A percentile compares a stretch with the other conserved stretches of the same genome.
phyloP scores from a whole-genome alignment of 2,113 vertebrate genomes.

The Scytalopus superciliaris region DNA sequence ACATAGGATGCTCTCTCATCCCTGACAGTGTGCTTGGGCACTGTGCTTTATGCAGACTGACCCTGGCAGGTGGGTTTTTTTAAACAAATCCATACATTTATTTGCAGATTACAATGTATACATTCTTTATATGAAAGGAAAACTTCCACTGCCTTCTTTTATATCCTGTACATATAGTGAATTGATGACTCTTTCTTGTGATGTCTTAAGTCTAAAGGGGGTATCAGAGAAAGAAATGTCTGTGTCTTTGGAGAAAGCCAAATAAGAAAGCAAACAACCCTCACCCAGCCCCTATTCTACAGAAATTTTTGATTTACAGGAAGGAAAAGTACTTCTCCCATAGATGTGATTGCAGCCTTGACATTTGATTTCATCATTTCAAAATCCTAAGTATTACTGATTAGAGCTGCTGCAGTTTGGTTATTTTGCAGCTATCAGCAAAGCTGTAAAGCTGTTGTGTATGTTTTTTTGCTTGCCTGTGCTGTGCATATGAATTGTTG shows the following conservation, averaged over 20 bases:
- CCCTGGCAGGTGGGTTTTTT: not conserved
- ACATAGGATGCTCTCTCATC: not conserved
- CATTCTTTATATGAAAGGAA: not conserved
- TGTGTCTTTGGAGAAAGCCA: not conserved
- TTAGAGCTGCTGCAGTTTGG: not conserved
- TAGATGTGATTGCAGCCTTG: not conserved
- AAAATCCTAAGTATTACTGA: not conserved
- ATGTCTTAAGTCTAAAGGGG: not conserved
- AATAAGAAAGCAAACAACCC: not conserved
- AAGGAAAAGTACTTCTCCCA: accelerated
- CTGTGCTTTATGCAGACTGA: not conserved
- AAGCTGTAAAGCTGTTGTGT: not conserved
- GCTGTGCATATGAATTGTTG: not conserved
- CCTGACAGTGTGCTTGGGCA: not conserved
- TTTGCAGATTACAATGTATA: not conserved
- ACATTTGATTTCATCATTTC: not conserved
- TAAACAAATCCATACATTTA: not conserved
- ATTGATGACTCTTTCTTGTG: not conserved
- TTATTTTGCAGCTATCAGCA: not conserved
- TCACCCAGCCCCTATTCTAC: not conserved
- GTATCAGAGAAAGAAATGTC: not conserved
- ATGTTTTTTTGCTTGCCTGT: not conserved
- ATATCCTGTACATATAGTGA: not conserved
- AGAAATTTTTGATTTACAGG: not conserved
- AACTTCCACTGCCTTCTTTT: not conserved